Conservation (phyloP, 2,888 invertebrate genomes). For the Lagria hirta region DNA sequence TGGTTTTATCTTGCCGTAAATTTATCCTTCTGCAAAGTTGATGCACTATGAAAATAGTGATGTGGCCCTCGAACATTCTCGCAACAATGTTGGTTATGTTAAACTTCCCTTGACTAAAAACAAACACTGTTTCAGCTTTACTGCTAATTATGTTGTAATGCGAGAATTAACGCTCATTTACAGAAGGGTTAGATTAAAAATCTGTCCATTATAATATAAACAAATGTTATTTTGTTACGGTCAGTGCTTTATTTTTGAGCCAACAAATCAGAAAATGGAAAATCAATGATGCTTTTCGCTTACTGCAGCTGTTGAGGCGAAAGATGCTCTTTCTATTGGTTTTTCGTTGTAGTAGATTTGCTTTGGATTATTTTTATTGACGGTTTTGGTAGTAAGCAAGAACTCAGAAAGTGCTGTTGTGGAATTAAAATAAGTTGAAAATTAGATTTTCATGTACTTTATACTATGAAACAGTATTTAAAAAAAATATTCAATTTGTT, state of each 20-base stretch:
- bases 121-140: constrained; percentile 9
- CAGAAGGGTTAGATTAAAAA: too few species aligned
- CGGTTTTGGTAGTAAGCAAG: too few species aligned
- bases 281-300: constrained; percentile 4
- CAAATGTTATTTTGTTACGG: too few species aligned
- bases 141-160: constrained; percentile 15
- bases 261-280: constrained; percentile 8
- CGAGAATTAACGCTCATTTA: constrained; percentile 6
- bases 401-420: too few species aligned
- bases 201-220: too few species aligned
- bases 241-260: constrained; percentile 2
- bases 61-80: constrained; percentile 17
- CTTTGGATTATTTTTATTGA: too few species aligned
- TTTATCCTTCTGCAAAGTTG: constrained; percentile 20
- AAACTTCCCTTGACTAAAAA: constrained; percentile 15
- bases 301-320: constrained; percentile 5
- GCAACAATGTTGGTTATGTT: constrained; percentile 1
- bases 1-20: constrained; percentile 22
- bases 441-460: too few species aligned
- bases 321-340: constrained; percentile 5
- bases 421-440: too few species aligned
- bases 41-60: constrained; percentile 18
- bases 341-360: too few species aligned
- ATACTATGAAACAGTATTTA: too few species aligned
- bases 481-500: too few species aligned